A percentile compares a stretch with the other conserved stretches of the same genome.
Conservation (phyloP, 2,113 vertebrate genomes). For the Pseudolaguvia tuberculata region DNA sequence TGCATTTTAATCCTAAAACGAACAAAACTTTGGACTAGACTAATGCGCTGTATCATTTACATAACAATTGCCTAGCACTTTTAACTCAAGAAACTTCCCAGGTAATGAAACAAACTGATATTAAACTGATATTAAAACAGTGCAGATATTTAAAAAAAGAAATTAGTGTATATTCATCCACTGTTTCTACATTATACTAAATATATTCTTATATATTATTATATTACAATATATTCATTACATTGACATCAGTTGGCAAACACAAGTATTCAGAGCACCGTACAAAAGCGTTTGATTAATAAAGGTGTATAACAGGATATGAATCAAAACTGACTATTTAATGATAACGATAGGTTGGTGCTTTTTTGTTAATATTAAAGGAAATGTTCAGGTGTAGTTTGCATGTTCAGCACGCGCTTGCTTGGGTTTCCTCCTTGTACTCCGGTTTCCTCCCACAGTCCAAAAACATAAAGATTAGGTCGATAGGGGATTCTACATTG, state of each 20-base stretch:
- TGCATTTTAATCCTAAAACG: neutral
- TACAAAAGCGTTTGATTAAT: too few species aligned
- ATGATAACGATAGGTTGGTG: neutral
- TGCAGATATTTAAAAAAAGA: neutral
- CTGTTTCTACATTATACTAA: neutral
- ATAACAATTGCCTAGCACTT: neutral
- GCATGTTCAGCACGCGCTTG: too few species aligned
- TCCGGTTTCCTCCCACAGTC: too few species aligned
- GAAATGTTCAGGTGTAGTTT: too few species aligned
- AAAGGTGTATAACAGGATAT: neutral
- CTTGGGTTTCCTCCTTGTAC: too few species aligned
- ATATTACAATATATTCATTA: too few species aligned
- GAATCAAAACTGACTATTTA: slow-evolving; percentile 7
- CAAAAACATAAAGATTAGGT: too few species aligned
- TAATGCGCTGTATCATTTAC: neutral
- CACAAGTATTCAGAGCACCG: too few species aligned
- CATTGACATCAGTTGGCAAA: too few species aligned
- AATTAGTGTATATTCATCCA: too few species aligned
- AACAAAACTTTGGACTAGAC: neutral
- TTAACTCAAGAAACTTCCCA: neutral
- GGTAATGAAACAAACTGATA: neutral
- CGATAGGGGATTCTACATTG: too few species aligned
- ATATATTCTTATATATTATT: too few species aligned
- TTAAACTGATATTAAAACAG: neutral
- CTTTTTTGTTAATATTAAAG: slow-evolving; percentile 43